These are phyloP conservation scores for Trichomalopsis sarcophagae DNA, from an alignment of 1,140 invertebrate genomes.

Conservation along the genomic window DNA sequence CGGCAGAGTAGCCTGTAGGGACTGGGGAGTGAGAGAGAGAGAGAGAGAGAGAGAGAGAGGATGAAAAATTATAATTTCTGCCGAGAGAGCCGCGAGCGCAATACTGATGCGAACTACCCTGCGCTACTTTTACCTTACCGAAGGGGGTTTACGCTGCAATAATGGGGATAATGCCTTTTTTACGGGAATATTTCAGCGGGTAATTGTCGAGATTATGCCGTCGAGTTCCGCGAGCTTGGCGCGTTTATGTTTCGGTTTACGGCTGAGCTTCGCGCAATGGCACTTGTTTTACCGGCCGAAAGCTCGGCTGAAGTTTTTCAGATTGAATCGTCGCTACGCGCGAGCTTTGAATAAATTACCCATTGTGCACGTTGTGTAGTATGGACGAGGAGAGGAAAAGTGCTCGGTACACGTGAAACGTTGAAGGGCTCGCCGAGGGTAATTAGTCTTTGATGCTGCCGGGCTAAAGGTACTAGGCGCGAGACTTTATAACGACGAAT, in stretches of 20 bases:
- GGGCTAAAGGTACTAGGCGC: too few species aligned
- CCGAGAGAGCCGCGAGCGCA: background rate
- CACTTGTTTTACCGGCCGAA: background rate
- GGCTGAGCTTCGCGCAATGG: background rate
- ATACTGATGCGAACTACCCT: background rate
- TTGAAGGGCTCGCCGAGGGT: too few species aligned
- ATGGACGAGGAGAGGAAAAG: too few species aligned
- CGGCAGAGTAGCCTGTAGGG: background rate
- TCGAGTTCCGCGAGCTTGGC: background rate
- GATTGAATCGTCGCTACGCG: background rate
- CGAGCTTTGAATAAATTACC: background rate
- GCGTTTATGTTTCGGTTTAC: background rate
- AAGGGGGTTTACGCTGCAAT: conserved; percentile 30
- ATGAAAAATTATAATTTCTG: conserved; percentile 43
- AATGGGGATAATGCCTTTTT: conserved; percentile 16
- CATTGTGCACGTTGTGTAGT: too few species aligned
- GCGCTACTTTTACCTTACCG: background rate
- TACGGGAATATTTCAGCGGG: background rate
- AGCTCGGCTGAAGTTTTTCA: background rate
- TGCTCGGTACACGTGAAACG: too few species aligned
- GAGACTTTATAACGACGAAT: background rate
- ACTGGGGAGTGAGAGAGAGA: background rate
- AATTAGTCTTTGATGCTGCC: too few species aligned
- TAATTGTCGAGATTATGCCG: conserved; percentile 22
- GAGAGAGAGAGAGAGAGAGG: too few species aligned